Conservation (phyloP, 1,140 invertebrate genomes). For the Drosophila parvula region DNA sequence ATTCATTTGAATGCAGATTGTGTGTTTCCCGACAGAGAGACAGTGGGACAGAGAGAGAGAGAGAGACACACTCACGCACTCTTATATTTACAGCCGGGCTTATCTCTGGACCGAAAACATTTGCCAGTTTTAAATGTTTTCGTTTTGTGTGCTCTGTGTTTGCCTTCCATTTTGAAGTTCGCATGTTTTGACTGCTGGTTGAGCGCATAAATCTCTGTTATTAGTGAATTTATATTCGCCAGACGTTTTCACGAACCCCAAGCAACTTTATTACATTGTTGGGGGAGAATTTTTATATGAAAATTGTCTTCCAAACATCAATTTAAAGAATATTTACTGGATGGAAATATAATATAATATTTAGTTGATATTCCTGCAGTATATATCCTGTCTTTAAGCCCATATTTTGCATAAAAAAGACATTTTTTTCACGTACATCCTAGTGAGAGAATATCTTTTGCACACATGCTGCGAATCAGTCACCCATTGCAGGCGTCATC, state of each 20-base stretch:
- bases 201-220: constrained; percentile 69
- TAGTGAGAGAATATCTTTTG: constrained; percentile 7
- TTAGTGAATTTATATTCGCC: constrained; percentile 67
- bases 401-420: neutral
- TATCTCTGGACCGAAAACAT: constrained; percentile 50
- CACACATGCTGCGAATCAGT: constrained; percentile 10
- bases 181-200: constrained; percentile 13
- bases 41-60: constrained; percentile 12
- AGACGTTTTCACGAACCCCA: constrained; percentile 58
- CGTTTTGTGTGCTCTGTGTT: constrained; percentile 14
- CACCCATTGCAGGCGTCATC: constrained; percentile 44
- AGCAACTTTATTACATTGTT: constrained; percentile 47
- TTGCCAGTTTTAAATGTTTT: constrained; percentile 50
- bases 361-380: neutral
- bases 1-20: constrained; percentile 82
- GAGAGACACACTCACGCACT: constrained; percentile 10
- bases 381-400: neutral
- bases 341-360: neutral
- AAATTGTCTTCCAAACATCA: neutral
- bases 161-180: constrained; percentile 35
- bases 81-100: constrained; percentile 32
- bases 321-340: neutral
- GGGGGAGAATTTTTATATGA: constrained; percentile 27
- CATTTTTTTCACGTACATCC: neutral
- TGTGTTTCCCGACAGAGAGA: constrained; percentile 52